Evolutionary conservation across 1,140 invertebrate genomes (phyloP).

Genomic region (Leptopilina clavipes): DNA sequence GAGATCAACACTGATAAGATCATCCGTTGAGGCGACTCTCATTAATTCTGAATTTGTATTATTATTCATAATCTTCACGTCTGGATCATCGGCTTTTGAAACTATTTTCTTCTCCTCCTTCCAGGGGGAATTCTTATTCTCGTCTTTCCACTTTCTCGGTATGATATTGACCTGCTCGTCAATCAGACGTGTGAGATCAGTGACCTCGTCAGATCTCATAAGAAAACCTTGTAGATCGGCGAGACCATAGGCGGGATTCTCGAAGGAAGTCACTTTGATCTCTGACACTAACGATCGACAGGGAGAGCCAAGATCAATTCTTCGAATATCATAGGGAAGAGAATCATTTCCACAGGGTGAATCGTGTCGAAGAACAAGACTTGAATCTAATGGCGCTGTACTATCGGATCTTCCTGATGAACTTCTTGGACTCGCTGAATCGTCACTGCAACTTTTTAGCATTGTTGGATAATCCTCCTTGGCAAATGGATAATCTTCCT

Average conservation of each 20-base stretch:
- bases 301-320: slow-evolving; percentile 69
- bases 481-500: slow-evolving; percentile 72
- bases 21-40: slow-evolving; percentile 72
- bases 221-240: slow-evolving; percentile 63
- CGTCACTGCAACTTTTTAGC: slow-evolving; percentile 71
- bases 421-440: slow-evolving; percentile 71
- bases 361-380: slow-evolving; percentile 55
- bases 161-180: slow-evolving; percentile 59
- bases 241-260: slow-evolving; percentile 71
- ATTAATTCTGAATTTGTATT: slow-evolving; percentile 65
- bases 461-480: slow-evolving; percentile 74
- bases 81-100: slow-evolving; percentile 43
- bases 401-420: slow-evolving; percentile 71
- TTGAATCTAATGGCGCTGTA: slow-evolving; percentile 67
- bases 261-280: slow-evolving; percentile 66
- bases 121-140: too few species aligned
- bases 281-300: slow-evolving; percentile 60
- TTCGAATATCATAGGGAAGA: slow-evolving; percentile 61
- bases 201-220: slow-evolving; percentile 67
- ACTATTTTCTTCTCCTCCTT: too few species aligned
- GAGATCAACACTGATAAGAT: slow-evolving; percentile 67
- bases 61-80: slow-evolving; percentile 42
- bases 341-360: slow-evolving; percentile 55
- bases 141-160: slow-evolving; percentile 44
- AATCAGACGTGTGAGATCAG: slow-evolving; percentile 65